A percentile compares a stretch with the other conserved stretches of the same genome.
phyloP scores from a whole-genome alignment of 2,888 invertebrate species.

The Perizoma flavofasciatum region DNA sequence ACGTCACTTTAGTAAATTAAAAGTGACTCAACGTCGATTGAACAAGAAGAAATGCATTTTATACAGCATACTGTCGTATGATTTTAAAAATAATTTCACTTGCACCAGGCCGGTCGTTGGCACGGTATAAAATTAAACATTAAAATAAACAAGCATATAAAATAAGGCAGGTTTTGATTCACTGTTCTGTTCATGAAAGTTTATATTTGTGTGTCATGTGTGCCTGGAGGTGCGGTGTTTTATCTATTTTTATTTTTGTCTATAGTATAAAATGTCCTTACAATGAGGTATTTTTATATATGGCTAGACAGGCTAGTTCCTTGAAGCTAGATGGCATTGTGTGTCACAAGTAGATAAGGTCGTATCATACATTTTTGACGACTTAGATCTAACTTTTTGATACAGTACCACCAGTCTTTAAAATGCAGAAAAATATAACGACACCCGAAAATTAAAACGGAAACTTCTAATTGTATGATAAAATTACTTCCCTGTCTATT shows the following conservation, averaged over 20 bases:
- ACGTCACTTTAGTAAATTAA: constrained; percentile 27
- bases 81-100: constrained; percentile 45
- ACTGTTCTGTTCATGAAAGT: constrained; percentile 54
- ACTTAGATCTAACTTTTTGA: too few relatives aligned
- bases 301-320: too few relatives aligned
- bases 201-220: constrained; percentile 43
- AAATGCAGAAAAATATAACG: too few relatives aligned
- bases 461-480: too few relatives aligned
- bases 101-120: constrained; percentile 64
- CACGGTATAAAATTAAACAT: constrained; percentile 79
- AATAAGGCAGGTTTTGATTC: constrained; percentile 73
- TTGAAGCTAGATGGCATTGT: too few relatives aligned
- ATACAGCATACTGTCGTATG: constrained; percentile 38
- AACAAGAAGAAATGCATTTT: constrained; percentile 39
- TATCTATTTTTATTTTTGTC: constrained; percentile 3
- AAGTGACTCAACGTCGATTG: constrained; percentile 32
- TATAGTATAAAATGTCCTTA: background rate
- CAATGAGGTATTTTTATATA: too few relatives aligned
- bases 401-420: too few relatives aligned
- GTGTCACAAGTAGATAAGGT: too few relatives aligned
- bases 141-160: constrained; percentile 78
- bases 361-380: too few relatives aligned
- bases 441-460: too few relatives aligned
- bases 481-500: too few relatives aligned
- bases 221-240: background rate